Evolutionary conservation across 2,888 invertebrate genomes (phyloP).

Genomic region (Nephrocerus scutellatus): DNA sequence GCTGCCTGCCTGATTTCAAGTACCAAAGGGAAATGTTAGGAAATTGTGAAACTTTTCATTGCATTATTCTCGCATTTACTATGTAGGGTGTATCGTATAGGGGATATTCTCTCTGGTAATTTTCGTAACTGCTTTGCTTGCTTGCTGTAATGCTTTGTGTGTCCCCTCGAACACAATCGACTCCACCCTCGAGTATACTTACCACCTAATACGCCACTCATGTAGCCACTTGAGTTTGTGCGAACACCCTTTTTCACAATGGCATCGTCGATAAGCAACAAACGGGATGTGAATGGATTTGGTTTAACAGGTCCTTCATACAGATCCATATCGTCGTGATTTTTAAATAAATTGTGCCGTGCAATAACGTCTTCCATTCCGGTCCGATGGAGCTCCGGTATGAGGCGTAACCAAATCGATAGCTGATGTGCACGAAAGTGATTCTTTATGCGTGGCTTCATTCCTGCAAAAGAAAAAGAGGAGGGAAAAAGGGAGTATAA

Average conservation of each 20-base stretch:
- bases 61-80: no score
- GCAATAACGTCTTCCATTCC: slow-evolving; percentile 85
- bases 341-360: slow-evolving; percentile 80
- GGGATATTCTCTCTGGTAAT: no score
- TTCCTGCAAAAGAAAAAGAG: slow-evolving; percentile 56
- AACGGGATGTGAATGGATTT: slow-evolving; percentile 58
- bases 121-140: no score
- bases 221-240: slow-evolving; percentile 35
- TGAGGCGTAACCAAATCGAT: slow-evolving; percentile 88
- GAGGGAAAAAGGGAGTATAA: slow-evolving; percentile 25
- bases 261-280: slow-evolving; percentile 43
- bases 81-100: no score
- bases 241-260: slow-evolving; percentile 41
- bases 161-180: no score
- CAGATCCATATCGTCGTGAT: slow-evolving; percentile 79
- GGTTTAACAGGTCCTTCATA: slow-evolving; percentile 86
- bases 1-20: no score
- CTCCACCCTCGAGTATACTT: no score
- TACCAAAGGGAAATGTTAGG: no score
- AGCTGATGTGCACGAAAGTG: slow-evolving; percentile 92
- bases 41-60: no score
- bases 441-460: slow-evolving; percentile 84
- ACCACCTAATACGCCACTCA: slow-evolving; percentile 41
- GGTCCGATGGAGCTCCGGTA: slow-evolving; percentile 82
- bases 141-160: slow-evolving; percentile 7